Conservation (phyloP, 2,113 vertebrate species). For the Apteryx owenii region DNA sequence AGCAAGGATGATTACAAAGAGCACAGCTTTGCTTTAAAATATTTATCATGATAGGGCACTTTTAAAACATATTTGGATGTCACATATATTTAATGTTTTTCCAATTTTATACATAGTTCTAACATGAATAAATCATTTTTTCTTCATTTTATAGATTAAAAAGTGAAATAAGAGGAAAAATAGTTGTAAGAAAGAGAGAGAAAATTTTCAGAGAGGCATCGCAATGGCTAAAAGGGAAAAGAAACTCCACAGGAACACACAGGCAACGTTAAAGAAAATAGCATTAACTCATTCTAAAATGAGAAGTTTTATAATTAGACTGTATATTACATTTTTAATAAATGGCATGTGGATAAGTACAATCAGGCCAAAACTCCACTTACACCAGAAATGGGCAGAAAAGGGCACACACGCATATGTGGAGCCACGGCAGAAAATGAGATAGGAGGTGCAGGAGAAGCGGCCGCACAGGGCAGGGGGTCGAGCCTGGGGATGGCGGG, state of each 20-base stretch:
- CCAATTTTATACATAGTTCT: neutral
- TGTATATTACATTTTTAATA: neutral
- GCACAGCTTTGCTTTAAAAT: neutral
- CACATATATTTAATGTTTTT: neutral
- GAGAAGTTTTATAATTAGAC: neutral
- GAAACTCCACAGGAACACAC: neutral
- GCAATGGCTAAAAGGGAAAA: neutral
- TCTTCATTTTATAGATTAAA: neutral
- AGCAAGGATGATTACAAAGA: neutral
- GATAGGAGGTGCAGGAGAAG: too few relatives aligned
- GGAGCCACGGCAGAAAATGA: too few relatives aligned
- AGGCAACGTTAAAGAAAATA: neutral
- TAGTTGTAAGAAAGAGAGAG: neutral
- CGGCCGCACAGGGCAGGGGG: too few relatives aligned
- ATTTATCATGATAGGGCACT: neutral
- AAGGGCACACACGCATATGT: rapidly evolving
- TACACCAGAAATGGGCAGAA: neutral
- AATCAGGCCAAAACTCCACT: neutral
- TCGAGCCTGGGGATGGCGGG: too few relatives aligned
- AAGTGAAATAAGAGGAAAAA: neutral
- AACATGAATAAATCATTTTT: neutral
- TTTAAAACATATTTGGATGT: neutral
- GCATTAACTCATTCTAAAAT: neutral
- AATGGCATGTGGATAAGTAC: neutral
- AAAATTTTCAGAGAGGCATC: neutral